These are phyloP conservation scores for Eupeodes latifasciatus DNA, from an alignment of 2,888 invertebrate genomes.

Conservation along the genomic window DNA sequence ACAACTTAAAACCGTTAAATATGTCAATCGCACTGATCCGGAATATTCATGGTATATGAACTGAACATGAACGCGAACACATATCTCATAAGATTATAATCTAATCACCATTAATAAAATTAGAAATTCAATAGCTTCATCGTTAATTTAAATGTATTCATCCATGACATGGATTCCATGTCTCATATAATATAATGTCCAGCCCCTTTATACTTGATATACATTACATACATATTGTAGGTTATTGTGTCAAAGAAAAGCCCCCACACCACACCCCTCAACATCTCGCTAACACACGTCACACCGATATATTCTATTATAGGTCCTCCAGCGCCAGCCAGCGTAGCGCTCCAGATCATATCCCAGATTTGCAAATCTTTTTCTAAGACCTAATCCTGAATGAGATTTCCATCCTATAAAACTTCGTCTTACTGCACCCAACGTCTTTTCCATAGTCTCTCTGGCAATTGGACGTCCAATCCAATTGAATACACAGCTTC, in stretches of 20 bases:
- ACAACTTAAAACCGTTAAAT: constrained; percentile 2
- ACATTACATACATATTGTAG: constrained; percentile 41
- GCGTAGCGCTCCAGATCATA: constrained; percentile 2
- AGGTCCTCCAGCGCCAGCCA: constrained; percentile 7
- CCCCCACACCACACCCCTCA: not conserved
- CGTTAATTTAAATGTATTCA: constrained; percentile 35
- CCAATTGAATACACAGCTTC: constrained; percentile 34
- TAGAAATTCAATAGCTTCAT: constrained; percentile 29
- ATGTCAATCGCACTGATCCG: not conserved
- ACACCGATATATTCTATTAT: not conserved
- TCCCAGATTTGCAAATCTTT: constrained; percentile 46
- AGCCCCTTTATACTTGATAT: constrained; percentile 12
- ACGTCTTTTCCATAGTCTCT: not conserved
- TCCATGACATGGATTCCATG: constrained; percentile 32
- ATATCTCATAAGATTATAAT: not conserved
- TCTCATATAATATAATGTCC: constrained; percentile 7
- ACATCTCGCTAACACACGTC: constrained; percentile 26
- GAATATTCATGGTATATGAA: not conserved
- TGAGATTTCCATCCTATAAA: constrained; percentile 39
- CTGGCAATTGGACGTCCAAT: constrained; percentile 17
- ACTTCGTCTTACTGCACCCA: not conserved
- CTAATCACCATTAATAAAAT: constrained; percentile 37
- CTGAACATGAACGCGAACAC: too few relatives aligned
- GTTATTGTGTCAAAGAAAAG: constrained; percentile 68
- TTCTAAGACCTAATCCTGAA: constrained; percentile 56